Evolutionary conservation across 2,797 vertebrate species (phyloP), one percentile per base, ranked within the genome.

Genomic region (Parotocinclus haroldoi): DNA sequence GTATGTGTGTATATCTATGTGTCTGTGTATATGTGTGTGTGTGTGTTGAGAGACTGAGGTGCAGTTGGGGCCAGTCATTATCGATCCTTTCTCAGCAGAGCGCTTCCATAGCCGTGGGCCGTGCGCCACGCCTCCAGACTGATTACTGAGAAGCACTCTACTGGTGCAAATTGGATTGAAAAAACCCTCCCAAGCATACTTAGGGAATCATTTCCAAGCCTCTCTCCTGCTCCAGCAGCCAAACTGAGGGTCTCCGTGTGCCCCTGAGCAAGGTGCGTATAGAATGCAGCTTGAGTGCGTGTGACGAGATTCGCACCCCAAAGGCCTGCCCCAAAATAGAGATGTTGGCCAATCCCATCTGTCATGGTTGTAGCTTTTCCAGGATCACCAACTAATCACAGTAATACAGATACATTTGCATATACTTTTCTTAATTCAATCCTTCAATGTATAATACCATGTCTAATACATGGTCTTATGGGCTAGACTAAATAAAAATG

Each of bases 41-140:
- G 77, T 79, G 76, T 79, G 70, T 61, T 64, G 46, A 56, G 60
- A 49, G 65, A 71, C 58, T 57, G 48, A 70, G 54, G 76, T 61
- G 52, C 58, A 45, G 77, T 53, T 12, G 40, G 59, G 72, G 51
- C 66, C 72, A 72, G 73, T 75, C 76, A 56, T 63, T 84, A 87
- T 85, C 69, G 85, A 88, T 85, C 78, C 38, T 46, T 72, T 78
- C 76, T 81, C 76, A 71, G 76, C 73, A 65, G 79, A 70, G 74
- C 69, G 78, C 81, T 81, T 83, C 79, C 75, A 75, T 78, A 74
- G 83, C 85, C 83, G 27, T 61, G 63, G 82, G 85, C 81, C 78
- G 65, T 55, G 69, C 72, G 80, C 80, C 79, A 81, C 79, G 75
- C 77, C 78, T 79, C 78, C 69, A 72, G 75, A 80, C 82, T 81